Evolutionary conservation across 2,113 vertebrate species (phyloP).

Genomic region (Sula dactylatra): DNA sequence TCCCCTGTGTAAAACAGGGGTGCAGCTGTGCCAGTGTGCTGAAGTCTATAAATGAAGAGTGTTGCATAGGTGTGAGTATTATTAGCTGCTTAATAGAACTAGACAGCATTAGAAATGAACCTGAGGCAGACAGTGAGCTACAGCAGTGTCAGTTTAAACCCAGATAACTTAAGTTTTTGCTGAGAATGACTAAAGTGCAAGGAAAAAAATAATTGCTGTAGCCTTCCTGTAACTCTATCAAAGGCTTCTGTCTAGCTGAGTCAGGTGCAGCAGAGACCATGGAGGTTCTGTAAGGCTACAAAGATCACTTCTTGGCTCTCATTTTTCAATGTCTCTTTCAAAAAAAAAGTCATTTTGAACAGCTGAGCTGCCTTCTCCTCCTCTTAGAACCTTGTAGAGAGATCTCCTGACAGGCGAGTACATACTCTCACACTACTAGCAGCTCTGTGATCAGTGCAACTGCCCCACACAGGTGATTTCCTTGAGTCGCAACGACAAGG

Average conservation of each 20-base stretch:
- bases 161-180: neutral
- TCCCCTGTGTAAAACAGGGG: neutral
- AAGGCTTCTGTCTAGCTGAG: neutral
- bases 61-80: neutral
- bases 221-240: neutral
- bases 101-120: neutral
- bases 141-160: neutral
- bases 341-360: neutral
- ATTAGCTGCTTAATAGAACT: conserved; percentile 22
- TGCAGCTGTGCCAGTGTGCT: neutral
- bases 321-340: neutral
- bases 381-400: neutral
- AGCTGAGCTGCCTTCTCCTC: neutral
- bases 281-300: neutral
- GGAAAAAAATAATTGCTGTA: neutral
- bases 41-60: conserved; percentile 6
- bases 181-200: neutral
- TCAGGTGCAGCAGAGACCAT: neutral
- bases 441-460: neutral
- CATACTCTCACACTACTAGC: neutral
- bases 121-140: neutral
- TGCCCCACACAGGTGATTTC: neutral
- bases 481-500: rapidly evolving
- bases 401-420: neutral
- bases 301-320: neutral